A percentile compares a stretch with the other conserved stretches of the same genome.
Conservation (phyloP, 2,888 invertebrate genomes). For the Chrysolina americana region DNA sequence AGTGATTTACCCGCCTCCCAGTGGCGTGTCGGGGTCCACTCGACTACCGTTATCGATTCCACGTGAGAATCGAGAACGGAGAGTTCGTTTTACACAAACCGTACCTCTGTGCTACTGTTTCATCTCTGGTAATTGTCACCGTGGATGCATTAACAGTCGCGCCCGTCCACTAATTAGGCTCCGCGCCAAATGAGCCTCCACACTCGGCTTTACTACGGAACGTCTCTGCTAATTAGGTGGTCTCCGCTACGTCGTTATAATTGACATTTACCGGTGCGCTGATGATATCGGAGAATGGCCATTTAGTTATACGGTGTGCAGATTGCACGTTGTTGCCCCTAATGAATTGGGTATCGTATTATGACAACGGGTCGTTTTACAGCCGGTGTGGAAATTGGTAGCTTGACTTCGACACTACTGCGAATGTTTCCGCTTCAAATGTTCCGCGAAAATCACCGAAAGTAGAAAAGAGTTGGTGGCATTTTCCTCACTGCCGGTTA, state of each 20-base stretch:
- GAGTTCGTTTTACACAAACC: conserved; percentile 13
- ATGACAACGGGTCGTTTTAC: conserved; percentile 38
- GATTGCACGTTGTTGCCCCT: conserved; percentile 44
- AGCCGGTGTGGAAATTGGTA: conserved; percentile 3
- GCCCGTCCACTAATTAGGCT: conserved; percentile 52
- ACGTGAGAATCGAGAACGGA: background rate
- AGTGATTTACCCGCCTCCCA: conserved; percentile 6
- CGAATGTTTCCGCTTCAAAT: background rate
- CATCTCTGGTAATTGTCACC: conserved; percentile 48
- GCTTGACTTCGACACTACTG: background rate
- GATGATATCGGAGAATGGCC: conserved; percentile 53
- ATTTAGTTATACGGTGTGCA: conserved; percentile 48
- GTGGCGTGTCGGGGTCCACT: conserved; percentile 1
- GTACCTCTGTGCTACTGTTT: conserved; percentile 16
- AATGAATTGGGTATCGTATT: conserved; percentile 50
- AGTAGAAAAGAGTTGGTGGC: too few relatives aligned
- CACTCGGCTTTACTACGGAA: conserved; percentile 32
- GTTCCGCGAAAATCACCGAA: too few relatives aligned
- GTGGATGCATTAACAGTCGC: conserved; percentile 51
- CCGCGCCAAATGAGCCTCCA: conserved; percentile 48
- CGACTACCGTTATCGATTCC: background rate
- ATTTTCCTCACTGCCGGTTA: too few relatives aligned
- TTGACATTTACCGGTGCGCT: conserved; percentile 54
- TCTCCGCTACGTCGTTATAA: conserved; percentile 52
- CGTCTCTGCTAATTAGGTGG: conserved; percentile 56